Percentiles rank a stretch among this genome's conserved stretches.
phyloP scores from a whole-genome alignment of 2,113 vertebrate species.

The Bettongia penicillata region DNA sequence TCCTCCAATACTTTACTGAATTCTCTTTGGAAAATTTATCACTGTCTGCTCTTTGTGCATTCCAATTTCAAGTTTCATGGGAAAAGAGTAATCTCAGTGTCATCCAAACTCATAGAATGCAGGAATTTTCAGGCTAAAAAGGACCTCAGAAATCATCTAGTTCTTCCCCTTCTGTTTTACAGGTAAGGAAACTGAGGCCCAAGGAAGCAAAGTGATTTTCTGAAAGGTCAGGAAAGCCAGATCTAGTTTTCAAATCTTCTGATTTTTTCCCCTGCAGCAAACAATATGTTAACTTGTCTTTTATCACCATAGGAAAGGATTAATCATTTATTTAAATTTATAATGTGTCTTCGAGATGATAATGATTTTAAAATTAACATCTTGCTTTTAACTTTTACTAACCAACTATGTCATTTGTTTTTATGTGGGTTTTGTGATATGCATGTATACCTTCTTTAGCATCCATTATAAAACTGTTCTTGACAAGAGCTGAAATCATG shows the following conservation, averaged over 20 bases:
- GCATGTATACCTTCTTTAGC: neutral
- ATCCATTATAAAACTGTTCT: neutral
- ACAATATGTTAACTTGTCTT: neutral
- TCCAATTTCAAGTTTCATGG: neutral
- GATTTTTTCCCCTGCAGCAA: neutral
- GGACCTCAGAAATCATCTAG: neutral
- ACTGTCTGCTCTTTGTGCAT: neutral
- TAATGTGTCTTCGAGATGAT: neutral
- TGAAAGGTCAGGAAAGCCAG: neutral
- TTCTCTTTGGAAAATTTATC: conserved; percentile 12
- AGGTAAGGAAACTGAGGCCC: neutral
- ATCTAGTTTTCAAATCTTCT: neutral
- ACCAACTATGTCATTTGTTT: neutral
- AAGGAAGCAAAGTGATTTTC: neutral
- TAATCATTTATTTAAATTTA: neutral
- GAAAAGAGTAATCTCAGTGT: neutral
- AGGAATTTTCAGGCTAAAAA: neutral
- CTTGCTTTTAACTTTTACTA: neutral
- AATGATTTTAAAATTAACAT: neutral
- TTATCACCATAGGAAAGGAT: neutral
- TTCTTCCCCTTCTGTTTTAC: neutral
- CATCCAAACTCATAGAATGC: neutral
- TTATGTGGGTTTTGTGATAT: neutral
- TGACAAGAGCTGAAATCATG: neutral
- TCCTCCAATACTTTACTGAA: conserved; percentile 25